These are phyloP conservation scores for Lepilemur septentrionalis DNA, from an alignment of 2,797 vertebrate genomes.

Conservation along the genomic window DNA sequence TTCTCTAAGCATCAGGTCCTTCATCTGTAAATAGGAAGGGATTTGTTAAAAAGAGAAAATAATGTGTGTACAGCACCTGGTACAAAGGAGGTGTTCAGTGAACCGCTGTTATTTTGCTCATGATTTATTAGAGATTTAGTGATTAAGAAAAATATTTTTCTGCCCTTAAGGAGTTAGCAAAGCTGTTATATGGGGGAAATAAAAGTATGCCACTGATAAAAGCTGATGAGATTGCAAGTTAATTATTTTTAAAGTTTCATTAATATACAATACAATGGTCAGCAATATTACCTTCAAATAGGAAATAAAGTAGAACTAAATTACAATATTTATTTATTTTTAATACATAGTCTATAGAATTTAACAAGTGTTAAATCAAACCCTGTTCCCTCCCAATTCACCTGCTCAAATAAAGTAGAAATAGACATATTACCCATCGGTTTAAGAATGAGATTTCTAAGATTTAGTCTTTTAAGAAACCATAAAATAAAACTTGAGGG, in stretches of 20 bases:
- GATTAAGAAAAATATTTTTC: not conserved
- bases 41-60: conserved; percentile 34
- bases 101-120: not conserved
- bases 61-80: not conserved
- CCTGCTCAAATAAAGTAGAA: conserved; percentile 47
- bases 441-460: conserved; percentile 54
- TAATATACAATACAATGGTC: not conserved
- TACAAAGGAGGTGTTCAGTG: not conserved
- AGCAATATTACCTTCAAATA: conserved; percentile 36
- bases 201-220: conserved; percentile 36
- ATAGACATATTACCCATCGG: conserved; percentile 2
- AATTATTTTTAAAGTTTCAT: not conserved
- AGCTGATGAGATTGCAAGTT: not conserved
- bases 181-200: not conserved
- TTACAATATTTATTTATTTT: conserved; percentile 31
- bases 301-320: conserved; percentile 11
- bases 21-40: not conserved
- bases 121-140: conserved; percentile 12
- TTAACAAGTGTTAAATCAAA: conserved; percentile 66
- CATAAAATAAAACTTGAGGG: conserved; percentile 44
- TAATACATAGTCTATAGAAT: not conserved
- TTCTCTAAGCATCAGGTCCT: not conserved
- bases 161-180: not conserved
- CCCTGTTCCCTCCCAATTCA: conserved; percentile 50
- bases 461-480: conserved; percentile 51